Conservation (phyloP, 2,888 invertebrate genomes). For the Apotomis capreana region DNA sequence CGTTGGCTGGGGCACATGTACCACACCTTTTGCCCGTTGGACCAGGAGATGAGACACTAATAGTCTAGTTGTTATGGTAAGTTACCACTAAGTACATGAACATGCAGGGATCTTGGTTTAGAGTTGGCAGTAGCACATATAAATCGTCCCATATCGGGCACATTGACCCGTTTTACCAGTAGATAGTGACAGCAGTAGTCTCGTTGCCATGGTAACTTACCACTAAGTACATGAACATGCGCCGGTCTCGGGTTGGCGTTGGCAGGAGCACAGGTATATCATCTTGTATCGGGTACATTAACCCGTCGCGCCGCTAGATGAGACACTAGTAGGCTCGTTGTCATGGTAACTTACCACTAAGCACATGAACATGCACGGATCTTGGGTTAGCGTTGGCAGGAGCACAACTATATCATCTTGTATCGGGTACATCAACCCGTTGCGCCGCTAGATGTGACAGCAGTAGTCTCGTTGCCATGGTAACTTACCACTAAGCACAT, state of each 20-base stretch:
- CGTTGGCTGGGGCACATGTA: too few species aligned
- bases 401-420: not conserved
- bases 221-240: slow-evolving; percentile 92
- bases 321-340: too few species aligned
- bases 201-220: slow-evolving; percentile 85
- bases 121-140: not conserved
- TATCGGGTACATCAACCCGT: not conserved
- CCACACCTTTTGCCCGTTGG: too few species aligned
- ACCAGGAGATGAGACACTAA: too few species aligned
- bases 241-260: too few species aligned
- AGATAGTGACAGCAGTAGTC: not conserved
- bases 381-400: not conserved
- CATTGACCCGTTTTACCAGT: not conserved
- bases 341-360: too few species aligned
- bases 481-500: slow-evolving; percentile 91
- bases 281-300: slow-evolving; percentile 85
- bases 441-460: not conserved
- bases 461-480: slow-evolving; percentile 78
- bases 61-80: not conserved
- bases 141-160: not conserved
- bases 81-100: not conserved
- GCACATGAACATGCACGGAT: not conserved
- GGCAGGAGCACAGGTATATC: too few species aligned
- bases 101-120: not conserved
- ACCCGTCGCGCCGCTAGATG: slow-evolving; percentile 52